Evolutionary conservation across 2,113 vertebrate species (phyloP), one percentile per base, ranked within the genome.

Genomic region (Aspiorhynchus laticeps): DNA sequence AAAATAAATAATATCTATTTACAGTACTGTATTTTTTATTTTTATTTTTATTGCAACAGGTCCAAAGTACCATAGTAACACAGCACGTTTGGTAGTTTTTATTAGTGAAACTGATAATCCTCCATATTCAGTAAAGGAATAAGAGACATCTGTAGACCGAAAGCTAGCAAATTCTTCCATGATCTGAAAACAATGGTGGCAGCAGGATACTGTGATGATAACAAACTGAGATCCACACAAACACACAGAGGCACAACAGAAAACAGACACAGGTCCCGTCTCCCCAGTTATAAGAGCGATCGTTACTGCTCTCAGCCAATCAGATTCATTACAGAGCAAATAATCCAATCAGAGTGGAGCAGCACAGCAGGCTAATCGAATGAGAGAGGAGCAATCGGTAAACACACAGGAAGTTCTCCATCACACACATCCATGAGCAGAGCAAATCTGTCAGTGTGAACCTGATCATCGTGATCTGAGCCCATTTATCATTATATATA

Each of bases 321-420:
- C 82, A 53, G 46, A 74, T 73, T 73, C 46, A 71, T 83, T 71
- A 73, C 9, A 71, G 0, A 83, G 81, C 7, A 74, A 59, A 73
- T 84, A 71, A 84, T 84, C 82, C 82, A 84, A 84, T 84, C 82
- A 84, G 46, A 84, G 31, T 26, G 82, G 48, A 53, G 82, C 82
- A 84, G 82, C 28, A n/a, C 67, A 73, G 48, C 21, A 56, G 31
- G 48, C 15, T 73, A 74, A 84, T 84, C 46, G 28, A 84, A 74
- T 84, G 31, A 84, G 41, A 83, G 63, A 69, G 63, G 5, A 31
- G 28, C 65, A 26, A 83, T 33, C 1, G 31, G 17, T 33, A 33
- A 73, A 74, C 46, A 19, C 24, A 59, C 48, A 84, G 82, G 31
- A 56, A 71, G 67, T 33, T 36, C 46, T 38, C 26, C 82, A 73